These are phyloP conservation scores for Heteromurus nitidus DNA, from an alignment of 2,888 invertebrate genomes.

Conservation along the genomic window DNA sequence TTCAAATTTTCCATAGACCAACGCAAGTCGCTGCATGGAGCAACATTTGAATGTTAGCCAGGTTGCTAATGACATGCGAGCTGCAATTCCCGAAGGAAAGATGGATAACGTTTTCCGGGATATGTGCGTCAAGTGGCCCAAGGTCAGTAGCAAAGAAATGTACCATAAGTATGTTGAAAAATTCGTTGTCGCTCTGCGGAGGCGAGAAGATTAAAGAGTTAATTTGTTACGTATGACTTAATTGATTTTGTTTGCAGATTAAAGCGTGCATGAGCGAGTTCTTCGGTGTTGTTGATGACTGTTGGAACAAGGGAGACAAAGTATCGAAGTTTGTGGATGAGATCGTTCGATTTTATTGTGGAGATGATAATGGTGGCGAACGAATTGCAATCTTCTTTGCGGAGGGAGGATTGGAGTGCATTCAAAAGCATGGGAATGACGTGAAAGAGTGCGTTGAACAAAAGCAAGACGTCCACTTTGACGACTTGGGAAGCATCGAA, in stretches of 20 bases:
- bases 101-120: constrained; percentile 72
- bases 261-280: constrained; percentile 66
- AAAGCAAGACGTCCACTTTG: constrained; percentile 44
- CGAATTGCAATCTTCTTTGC: constrained; percentile 70
- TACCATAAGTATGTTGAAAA: too few relatives aligned
- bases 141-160: too few relatives aligned
- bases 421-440: constrained; percentile 69
- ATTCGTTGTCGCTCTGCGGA: too few relatives aligned
- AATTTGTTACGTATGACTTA: background rate
- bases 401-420: constrained; percentile 71
- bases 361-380: constrained; percentile 71
- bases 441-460: constrained; percentile 68
- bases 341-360: constrained; percentile 71
- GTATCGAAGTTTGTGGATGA: constrained; percentile 68
- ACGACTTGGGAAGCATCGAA: too few relatives aligned
- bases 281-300: constrained; percentile 69
- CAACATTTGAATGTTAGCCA: constrained; percentile 68
- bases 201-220: too few relatives aligned
- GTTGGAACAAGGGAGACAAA: constrained; percentile 71
- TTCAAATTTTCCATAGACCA: constrained; percentile 49
- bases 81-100: constrained; percentile 71
- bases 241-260: constrained; percentile 40
- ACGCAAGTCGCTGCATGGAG: constrained; percentile 64
- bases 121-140: constrained; percentile 71
- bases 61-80: constrained; percentile 66